Evolutionary conservation across 2,797 vertebrate genomes (phyloP).

Genomic region (Poeciliopsis presidionis): DNA sequence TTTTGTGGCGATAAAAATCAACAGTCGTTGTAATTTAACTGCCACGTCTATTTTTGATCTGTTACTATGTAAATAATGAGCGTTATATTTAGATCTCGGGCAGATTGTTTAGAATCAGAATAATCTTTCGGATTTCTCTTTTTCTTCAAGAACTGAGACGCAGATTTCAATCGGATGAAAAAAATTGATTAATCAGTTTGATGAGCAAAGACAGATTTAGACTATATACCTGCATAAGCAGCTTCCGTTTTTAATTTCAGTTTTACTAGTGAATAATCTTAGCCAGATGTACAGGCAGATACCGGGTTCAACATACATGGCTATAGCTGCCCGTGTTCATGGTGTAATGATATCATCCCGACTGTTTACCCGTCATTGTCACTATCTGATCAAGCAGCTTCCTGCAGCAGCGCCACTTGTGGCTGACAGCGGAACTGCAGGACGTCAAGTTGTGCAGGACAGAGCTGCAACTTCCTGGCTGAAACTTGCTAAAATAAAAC

Average conservation of each 20-base stretch:
- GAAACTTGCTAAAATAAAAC: constrained; percentile 19
- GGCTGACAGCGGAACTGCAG: constrained; percentile 73
- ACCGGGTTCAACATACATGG: constrained; percentile 9
- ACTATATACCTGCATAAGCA: constrained; percentile 18
- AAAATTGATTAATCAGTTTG: constrained; percentile 37
- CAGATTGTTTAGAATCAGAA: constrained; percentile 29
- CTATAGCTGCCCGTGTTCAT: constrained; percentile 30
- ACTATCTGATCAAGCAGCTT: constrained; percentile 74
- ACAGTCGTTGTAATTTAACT: background rate
- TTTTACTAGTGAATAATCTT: background rate
- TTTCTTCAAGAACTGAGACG: constrained; percentile 33
- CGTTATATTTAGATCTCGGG: constrained; percentile 26
- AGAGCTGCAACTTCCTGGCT: constrained; percentile 10
- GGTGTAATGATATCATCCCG: constrained; percentile 61
- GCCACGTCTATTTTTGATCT: constrained; percentile 11
- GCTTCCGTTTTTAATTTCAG: background rate
- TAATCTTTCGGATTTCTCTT: constrained; percentile 34
- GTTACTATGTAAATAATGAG: constrained; percentile 18
- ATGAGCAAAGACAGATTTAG: constrained; percentile 34
- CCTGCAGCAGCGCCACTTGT: constrained; percentile 82
- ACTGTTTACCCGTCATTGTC: constrained; percentile 78
- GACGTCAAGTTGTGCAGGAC: constrained; percentile 37
- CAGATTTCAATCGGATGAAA: constrained; percentile 41
- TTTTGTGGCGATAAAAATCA: background rate
- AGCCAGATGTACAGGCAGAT: background rate